Conservation (phyloP, 2,888 invertebrate genomes). For the Entomobrya multifasciata region DNA sequence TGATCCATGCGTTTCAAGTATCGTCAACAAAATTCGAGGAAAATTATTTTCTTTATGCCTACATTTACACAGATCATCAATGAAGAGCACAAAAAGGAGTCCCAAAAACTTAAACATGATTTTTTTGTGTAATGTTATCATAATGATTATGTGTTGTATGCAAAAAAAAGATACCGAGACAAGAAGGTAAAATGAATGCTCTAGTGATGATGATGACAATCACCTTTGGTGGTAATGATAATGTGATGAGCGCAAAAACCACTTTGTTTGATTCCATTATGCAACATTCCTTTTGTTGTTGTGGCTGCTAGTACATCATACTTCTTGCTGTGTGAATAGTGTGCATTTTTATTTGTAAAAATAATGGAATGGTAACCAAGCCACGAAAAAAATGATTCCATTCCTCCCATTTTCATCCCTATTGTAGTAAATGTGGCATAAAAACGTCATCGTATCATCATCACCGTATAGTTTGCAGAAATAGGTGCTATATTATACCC, state of each 20-base stretch:
- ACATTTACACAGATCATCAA: too few relatives aligned
- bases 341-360: background rate
- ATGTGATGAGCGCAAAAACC: constrained; percentile 79
- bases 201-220: constrained; percentile 31
- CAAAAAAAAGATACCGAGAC: background rate
- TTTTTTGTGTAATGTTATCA: too few relatives aligned
- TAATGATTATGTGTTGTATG: background rate
- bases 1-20: too few relatives aligned
- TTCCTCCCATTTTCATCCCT: background rate
- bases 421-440: constrained; percentile 20
- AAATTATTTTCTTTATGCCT: too few relatives aligned
- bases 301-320: background rate
- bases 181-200: background rate
- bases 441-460: constrained; percentile 3
- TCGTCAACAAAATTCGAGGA: too few relatives aligned
- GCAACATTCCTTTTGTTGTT: constrained; percentile 46
- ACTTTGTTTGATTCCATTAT: constrained; percentile 64
- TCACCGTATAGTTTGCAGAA: constrained; percentile 9
- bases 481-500: too few relatives aligned
- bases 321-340: background rate
- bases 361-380: constrained; percentile 12
- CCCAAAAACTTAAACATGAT: too few relatives aligned
- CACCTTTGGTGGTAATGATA: constrained; percentile 72
- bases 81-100: too few relatives aligned
- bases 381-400: constrained; percentile 15